Base-by-base conservation (phyloP, 2,113 vertebrate species). In the Antigone vipio region DNA sequence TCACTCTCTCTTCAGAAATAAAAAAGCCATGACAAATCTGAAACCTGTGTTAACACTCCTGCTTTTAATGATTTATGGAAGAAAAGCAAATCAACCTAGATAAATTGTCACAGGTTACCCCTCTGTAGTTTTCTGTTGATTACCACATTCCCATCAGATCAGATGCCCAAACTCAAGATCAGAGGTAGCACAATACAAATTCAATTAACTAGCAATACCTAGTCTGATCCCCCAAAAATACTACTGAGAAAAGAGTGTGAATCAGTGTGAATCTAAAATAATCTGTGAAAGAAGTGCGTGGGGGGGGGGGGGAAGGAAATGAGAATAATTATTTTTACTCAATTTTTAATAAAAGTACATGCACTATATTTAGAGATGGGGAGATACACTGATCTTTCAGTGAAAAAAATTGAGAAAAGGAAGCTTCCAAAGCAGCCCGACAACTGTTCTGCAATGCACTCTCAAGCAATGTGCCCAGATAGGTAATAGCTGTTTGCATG, bases 401-500 rank as follows among this genome's bases (percentile, higher is more conserved):
- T 38, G 5, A 47, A 86, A 87, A 91, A 85, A 79, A 0, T 10
- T 45, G 21, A 80, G 56, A 72, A 85, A 73, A 86, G 15, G 58
- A 76, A 88, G 52, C 69, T 87, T 91, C 62, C 58, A 75, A 92
- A 95, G 53, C 45, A 85, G 27, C 29, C 64, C 52, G 45, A 59
- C 60, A 93, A 79, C 58, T 91, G 42, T 47, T 89, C 74, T 60
- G 45, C 77, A 93, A 85, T 59, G 69, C 45, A 85, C 26, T 40
- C 38, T 93, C 40, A 72, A 92, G 49, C 59, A 49, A 30, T 26
- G 29, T 88, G 50, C 62, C 53, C 62, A 59, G 34, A 85, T 19
- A 87, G n/a, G 77, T 47, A 92, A 82, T 79, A 93, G 62, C 45
- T 91, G 60, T 91, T 95, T 93, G 66, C 67, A 53, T 76, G 87